Evolutionary conservation across 1,140 invertebrate genomes (phyloP), one percentile per base, ranked within the genome.

Genomic region (Neodiprion virginianus): DNA sequence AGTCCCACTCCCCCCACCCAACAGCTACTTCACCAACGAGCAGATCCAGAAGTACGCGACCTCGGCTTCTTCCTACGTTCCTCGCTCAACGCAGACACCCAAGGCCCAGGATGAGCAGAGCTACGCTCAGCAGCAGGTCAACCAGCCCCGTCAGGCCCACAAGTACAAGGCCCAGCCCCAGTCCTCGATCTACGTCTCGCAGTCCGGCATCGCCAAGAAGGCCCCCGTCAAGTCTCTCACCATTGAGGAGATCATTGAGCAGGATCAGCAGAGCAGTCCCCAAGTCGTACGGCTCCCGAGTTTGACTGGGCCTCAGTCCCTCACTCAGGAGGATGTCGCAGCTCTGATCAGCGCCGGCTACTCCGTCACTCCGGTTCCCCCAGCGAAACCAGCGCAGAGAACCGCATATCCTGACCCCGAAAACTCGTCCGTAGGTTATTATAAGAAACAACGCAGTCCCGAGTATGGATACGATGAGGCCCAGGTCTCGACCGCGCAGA

Each of bases 291-390:
- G 84, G 7, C 75, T 85, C 48, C 83, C 82, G 1, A 79, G 77
- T 11, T 72, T 83, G 0, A 87, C 84, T 49, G 77, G 73, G 17
- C 81, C 28, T 1, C 81, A 83, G n/a, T 74, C 86, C 1, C 69
- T 89, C 1, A 86, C 86, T 0, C 84, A 84, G 14, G 83, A 84
- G 5, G 88, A 89, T 66, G 75, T 89, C 3, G 80, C 84, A 0
- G 82, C 80, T 7, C 70, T 89, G 0, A 84, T 88, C 23, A 84
- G 88, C 49, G 85, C 87, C 8, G 87, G 87, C 4, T 88, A 87
- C 69, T 84, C 82, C 0, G 86, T 88, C 0, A 86, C 86, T 1
- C 85, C 87, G 10, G 80, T 88, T 50, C 81, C 86, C 47, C 67
- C 80, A 0, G 75, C 72, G 0, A 82, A 85, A 53, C 76, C 82